Percentiles rank a stretch among this genome's conserved stretches.
These are phyloP conservation scores for Daubentonia madagascariensis DNA, from an alignment of 2,113 vertebrate genomes.

Conservation along the genomic window DNA sequence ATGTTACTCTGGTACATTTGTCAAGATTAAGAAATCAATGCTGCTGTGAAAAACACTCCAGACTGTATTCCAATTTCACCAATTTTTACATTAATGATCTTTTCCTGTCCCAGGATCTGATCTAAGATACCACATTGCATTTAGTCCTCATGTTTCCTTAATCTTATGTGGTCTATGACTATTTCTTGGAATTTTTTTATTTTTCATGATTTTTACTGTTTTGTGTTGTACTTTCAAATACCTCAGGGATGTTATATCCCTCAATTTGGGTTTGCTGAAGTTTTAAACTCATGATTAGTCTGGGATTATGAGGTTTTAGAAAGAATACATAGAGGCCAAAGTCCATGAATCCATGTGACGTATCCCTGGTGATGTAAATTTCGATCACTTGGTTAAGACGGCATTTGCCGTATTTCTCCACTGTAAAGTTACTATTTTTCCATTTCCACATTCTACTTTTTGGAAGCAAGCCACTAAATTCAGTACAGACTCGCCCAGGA, in stretches of 20 bases:
- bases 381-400: not conserved
- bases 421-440: not conserved
- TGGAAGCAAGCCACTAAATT: not conserved
- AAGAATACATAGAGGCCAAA: not conserved
- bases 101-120: not conserved
- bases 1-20: not conserved
- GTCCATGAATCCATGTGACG: no score
- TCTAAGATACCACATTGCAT: not conserved
- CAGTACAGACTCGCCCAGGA: not conserved
- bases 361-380: not conserved
- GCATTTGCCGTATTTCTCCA: not conserved
- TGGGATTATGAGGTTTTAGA: not conserved
- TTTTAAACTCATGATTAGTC: not conserved
- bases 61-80: not conserved
- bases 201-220: not conserved
- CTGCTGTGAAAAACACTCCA: not conserved
- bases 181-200: not conserved
- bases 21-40: slow-evolving; percentile 1
- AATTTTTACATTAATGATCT: not conserved
- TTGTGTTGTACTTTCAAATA: not conserved
- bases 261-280: not conserved
- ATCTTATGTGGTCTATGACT: not conserved
- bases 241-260: not conserved
- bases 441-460: not conserved
- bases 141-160: not conserved